Evolutionary conservation across 1,140 invertebrate genomes (phyloP).

Genomic region (Leptinotarsa undecemlineata): DNA sequence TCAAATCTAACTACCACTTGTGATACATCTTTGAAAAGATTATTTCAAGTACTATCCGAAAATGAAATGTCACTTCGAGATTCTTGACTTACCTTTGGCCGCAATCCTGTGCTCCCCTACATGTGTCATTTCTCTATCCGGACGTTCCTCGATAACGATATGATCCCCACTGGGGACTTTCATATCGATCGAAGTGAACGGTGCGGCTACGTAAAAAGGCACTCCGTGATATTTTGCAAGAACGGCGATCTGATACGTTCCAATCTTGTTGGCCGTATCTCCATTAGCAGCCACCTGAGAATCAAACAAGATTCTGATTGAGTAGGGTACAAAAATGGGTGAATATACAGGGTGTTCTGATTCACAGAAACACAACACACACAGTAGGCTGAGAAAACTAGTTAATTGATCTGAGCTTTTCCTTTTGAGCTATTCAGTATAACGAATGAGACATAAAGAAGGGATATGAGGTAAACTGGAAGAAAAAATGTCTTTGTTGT

Average conservation of each 20-base stretch:
- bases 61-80: no score
- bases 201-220: slow-evolving; percentile 95
- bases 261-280: slow-evolving; percentile 99
- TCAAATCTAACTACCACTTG: no score
- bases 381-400: no score
- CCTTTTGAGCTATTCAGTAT: no score
- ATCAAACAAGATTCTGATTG: not conserved
- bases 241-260: slow-evolving; percentile 96
- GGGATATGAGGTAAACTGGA: not conserved
- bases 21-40: no score
- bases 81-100: slow-evolving; percentile 66
- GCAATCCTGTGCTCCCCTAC: slow-evolving; percentile 83
- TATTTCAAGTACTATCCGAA: no score
- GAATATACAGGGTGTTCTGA: no score
- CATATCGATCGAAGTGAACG: slow-evolving; percentile 89
- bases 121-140: slow-evolving; percentile 86
- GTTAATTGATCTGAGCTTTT: no score
- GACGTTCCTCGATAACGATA: slow-evolving; percentile 93
- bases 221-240: slow-evolving; percentile 88
- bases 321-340: no score
- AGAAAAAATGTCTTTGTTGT: slow-evolving; percentile 11
- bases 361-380: no score
- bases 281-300: slow-evolving; percentile 85
- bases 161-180: slow-evolving; percentile 75
- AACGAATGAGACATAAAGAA: no score